Evolutionary conservation across 1,140 invertebrate genomes (phyloP), one percentile per base, ranked within the genome.

Genomic region (Procambarus virginalis): DNA sequence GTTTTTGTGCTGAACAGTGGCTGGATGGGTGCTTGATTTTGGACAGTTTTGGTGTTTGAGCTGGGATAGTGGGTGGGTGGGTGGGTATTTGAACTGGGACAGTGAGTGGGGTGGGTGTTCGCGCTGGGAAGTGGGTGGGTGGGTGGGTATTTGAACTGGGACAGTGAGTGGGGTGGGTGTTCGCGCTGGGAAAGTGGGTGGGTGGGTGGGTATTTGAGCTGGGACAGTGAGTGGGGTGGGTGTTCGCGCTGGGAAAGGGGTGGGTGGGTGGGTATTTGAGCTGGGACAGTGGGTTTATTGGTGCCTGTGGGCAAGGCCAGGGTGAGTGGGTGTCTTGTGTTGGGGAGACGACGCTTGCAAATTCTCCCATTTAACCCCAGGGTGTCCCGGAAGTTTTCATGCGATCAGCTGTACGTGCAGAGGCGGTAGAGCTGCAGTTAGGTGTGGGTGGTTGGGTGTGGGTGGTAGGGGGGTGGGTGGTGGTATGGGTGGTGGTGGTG

Each of bases 361-460:
- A 68, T 81, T 80, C 79, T 70, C 20, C 86, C 60, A 75, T 80
- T 88, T 88, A 88, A 55, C 60, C 49, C 49, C 34, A 82, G 48
- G 78, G 22, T 55, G 77, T 9, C 60, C 17, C 68, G 20, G 60
- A 70, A 34, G 58, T 88, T 82, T 55, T 80, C 48, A 55, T 80
- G 49, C 17, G 45, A 88, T 88, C 86, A 88, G 86, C 86, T 88
- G 64, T 88, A 34, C 46, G 68, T 73, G 77, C 86, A 88, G 86
- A 82, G 86, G 78, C 9, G 22, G 51, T 45, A 1, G 51, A 14
- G 55, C 55, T 17, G n/a, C 12, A 55, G 45, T 64, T 58, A 60
- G 12, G 77, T 79, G 22, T 2, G 49, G 22, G 51, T 22, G 79
- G n/a, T 51, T 51, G 77, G 51, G 46, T 48, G 77, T 46, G 46